Evolutionary conservation across 2,113 vertebrate species (phyloP), one percentile per base, ranked within the genome.

Genomic region (Odontesthes bonariensis): DNA sequence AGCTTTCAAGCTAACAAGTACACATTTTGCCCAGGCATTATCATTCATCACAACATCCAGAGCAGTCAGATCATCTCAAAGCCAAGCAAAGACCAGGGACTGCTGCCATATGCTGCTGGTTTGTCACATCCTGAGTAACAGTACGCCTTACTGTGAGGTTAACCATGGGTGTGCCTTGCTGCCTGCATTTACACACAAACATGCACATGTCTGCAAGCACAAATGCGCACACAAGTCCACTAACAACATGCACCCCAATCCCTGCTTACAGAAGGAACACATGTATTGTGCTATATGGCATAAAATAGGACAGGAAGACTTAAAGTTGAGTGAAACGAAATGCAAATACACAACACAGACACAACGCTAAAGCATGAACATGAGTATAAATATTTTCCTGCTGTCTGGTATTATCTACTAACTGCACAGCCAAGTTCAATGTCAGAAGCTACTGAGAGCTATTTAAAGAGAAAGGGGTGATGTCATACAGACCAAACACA

Each of bases 131-230:
- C 83, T 82, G 85, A 83, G 86, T 23, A 80, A 68, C 69, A 84
- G 85, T 69, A 77, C 14, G 33, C 89, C 80, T 79, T 75, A 87
- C 88, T 88, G 85, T 88, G 89, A 88, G 90, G 92, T 92, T 90
- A 92, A 91, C 91, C 90, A 89, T 85, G 89, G 88, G 92, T 86
- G 90, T 89, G 91, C 77, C 89, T 81, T n/a, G 4, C 79, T 74
- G 77, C 70, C 79, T 77, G 58, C 80, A 78, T 72, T 80, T 81
- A 73, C 17, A 51, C 52, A 77, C 42, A 57, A 32, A 47, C 23
- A 65, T 4, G n/a, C 59, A 55, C 54, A 73, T 40, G 71, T 71
- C 8, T 72, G 54, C 38, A 72, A 49, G 55, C 33, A 61, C 42
- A 46, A 38, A 46, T 22, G 14, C 46, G 35, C 47, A 61, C 42